phyloP scores from a whole-genome alignment of 2,797 vertebrate species.

The Falco berigora region DNA sequence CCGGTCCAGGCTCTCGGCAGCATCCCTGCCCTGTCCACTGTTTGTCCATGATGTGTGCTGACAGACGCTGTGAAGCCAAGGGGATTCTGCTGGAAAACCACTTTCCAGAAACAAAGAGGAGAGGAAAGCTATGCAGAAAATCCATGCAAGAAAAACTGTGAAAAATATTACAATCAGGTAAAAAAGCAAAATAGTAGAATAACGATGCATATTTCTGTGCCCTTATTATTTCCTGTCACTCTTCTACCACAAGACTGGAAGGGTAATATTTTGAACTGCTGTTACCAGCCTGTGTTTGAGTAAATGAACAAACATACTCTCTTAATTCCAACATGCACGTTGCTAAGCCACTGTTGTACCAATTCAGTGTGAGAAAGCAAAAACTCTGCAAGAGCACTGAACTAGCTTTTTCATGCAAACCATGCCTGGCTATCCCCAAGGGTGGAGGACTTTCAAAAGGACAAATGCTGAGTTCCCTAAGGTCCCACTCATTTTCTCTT shows the following conservation, averaged over 20 bases:
- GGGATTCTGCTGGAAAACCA: background rate
- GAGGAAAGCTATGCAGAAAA: background rate
- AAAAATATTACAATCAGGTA: background rate
- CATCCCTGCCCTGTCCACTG: background rate
- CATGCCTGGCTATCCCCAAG: background rate
- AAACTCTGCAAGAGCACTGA: background rate
- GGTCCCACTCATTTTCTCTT: background rate
- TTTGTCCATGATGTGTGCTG: fast-evolving
- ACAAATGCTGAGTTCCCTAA: background rate
- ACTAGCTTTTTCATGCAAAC: background rate
- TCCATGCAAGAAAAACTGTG: background rate
- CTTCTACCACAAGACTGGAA: background rate
- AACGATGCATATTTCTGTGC: background rate
- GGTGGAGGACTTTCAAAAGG: background rate
- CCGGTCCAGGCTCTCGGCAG: fast-evolving
- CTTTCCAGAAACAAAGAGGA: background rate
- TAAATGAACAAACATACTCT: background rate
- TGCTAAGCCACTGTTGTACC: background rate
- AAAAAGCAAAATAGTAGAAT: background rate
- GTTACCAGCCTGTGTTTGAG: background rate
- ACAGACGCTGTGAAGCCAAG: background rate
- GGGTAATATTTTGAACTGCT: background rate
- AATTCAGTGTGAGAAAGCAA: background rate
- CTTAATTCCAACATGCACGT: background rate
- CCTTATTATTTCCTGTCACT: background rate